Evolutionary conservation across 1,140 invertebrate species (phyloP).

Genomic region (Diorhabda carinulata): DNA sequence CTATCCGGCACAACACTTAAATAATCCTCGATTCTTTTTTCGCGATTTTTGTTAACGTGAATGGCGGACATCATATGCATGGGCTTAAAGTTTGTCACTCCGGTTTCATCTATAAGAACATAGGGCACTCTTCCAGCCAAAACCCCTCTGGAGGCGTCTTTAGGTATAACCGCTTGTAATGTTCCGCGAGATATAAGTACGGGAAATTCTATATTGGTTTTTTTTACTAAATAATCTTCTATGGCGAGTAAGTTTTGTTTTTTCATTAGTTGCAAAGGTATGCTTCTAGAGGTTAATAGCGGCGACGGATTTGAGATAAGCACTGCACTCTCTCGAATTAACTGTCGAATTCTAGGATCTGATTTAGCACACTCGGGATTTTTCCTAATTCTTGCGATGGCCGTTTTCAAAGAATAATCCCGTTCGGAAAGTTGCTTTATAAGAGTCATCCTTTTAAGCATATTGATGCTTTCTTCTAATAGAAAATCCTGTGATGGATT

Average conservation of each 20-base stretch:
- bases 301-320: slow-evolving; percentile 47
- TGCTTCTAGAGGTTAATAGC: slow-evolving; percentile 60
- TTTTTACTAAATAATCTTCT: slow-evolving; percentile 67
- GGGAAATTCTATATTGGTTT: slow-evolving; percentile 55
- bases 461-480: slow-evolving; percentile 56
- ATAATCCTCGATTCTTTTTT: slow-evolving; percentile 56
- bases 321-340: slow-evolving; percentile 67
- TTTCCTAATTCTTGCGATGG: slow-evolving; percentile 58
- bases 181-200: slow-evolving; percentile 72
- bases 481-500: slow-evolving; percentile 20
- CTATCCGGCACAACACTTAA: slow-evolving; percentile 29
- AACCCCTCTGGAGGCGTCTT: slow-evolving; percentile 67
- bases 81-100: slow-evolving; percentile 72
- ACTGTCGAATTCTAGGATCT: slow-evolving; percentile 63
- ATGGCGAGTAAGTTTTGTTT: slow-evolving; percentile 67
- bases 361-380: slow-evolving; percentile 63
- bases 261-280: slow-evolving; percentile 61
- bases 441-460: slow-evolving; percentile 66
- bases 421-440: slow-evolving; percentile 69
- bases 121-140: slow-evolving; percentile 72
- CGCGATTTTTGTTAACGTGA: slow-evolving; percentile 54
- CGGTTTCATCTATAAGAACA: slow-evolving; percentile 71
- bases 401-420: slow-evolving; percentile 57
- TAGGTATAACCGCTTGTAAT: slow-evolving; percentile 71
- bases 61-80: slow-evolving; percentile 68